Evolutionary conservation across 2,888 invertebrate genomes (phyloP).

Genomic region (Plagodis pulveraria): DNA sequence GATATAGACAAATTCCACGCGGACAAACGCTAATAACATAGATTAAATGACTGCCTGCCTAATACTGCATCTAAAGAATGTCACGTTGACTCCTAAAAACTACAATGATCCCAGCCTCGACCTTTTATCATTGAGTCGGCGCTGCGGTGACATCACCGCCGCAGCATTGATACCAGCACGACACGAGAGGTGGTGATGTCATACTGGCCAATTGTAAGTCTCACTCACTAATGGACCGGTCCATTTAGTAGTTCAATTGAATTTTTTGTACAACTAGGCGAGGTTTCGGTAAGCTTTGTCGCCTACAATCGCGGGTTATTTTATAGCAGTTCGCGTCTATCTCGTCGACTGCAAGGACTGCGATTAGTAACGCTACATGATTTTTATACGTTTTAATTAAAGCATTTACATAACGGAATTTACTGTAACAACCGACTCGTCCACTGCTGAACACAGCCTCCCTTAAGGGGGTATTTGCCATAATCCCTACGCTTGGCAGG

Average conservation of each 20-base stretch:
- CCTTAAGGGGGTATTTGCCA: no score
- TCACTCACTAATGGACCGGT: slow-evolving; percentile 13
- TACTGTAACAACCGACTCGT: no score
- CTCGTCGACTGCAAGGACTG: neutral
- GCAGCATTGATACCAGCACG: slow-evolving; percentile 4
- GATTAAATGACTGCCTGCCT: no score
- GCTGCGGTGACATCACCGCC: slow-evolving; percentile 36
- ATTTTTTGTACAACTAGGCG: slow-evolving; percentile 18
- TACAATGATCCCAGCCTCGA: slow-evolving; percentile 25
- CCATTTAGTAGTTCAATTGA: slow-evolving; percentile 16
- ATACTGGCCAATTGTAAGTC: slow-evolving; percentile 16
- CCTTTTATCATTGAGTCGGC: slow-evolving; percentile 37
- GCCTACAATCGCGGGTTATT: no score
- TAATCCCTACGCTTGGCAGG: no score
- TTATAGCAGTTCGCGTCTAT: neutral
- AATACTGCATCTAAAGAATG: neutral
- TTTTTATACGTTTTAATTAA: no score
- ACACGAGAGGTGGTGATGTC: slow-evolving; percentile 18
- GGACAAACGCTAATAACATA: no score
- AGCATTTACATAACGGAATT: no score
- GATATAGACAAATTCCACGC: no score
- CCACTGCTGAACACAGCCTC: no score
- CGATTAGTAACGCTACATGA: no score
- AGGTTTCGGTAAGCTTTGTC: slow-evolving; percentile 4
- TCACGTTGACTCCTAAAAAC: slow-evolving; percentile 10